phyloP scores from a whole-genome alignment of 2,113 vertebrate genomes.

The Sebastes fasciatus region DNA sequence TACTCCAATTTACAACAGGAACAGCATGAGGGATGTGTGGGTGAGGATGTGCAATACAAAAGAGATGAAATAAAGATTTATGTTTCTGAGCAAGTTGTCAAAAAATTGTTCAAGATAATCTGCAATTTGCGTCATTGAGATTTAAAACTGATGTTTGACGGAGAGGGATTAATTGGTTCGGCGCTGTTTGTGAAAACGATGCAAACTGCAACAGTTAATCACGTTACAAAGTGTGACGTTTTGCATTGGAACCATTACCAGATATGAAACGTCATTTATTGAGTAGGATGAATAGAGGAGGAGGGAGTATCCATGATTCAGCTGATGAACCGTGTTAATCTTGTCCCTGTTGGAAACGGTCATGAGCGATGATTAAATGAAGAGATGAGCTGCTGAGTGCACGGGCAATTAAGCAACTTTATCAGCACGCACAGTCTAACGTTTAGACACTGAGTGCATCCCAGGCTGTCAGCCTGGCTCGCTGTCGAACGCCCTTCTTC shows the following conservation, averaged over 20 bases:
- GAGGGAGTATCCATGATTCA: conserved; percentile 29
- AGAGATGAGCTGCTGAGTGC: conserved; percentile 5
- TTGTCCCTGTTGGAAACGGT: conserved; percentile 27
- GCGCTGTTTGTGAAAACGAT: conserved; percentile 28
- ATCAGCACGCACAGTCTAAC: neutral
- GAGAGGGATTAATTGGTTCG: conserved; percentile 44
- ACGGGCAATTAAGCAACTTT: conserved; percentile 19
- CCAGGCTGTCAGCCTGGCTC: neutral
- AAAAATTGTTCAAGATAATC: conserved; percentile 41
- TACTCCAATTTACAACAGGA: conserved; percentile 44
- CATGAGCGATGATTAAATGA: conserved; percentile 39
- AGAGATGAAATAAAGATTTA: conserved; percentile 60
- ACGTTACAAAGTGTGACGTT: conserved; percentile 44
- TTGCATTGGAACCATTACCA: conserved; percentile 8
- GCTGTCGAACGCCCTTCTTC: neutral
- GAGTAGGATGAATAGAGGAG: conserved; percentile 32
- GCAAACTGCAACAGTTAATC: conserved; percentile 60
- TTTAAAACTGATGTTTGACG: conserved; percentile 44
- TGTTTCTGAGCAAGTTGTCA: conserved; percentile 43
- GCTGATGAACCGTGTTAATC: conserved; percentile 43
- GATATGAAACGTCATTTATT: conserved; percentile 28
- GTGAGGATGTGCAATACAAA: conserved; percentile 30
- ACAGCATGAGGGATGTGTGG: conserved; percentile 46
- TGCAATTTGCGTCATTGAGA: conserved; percentile 47
- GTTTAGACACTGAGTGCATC: neutral